Evolutionary conservation across 2,797 vertebrate genomes (phyloP), one percentile per base, ranked within the genome.

Genomic region (Epinephelus coioides): DNA sequence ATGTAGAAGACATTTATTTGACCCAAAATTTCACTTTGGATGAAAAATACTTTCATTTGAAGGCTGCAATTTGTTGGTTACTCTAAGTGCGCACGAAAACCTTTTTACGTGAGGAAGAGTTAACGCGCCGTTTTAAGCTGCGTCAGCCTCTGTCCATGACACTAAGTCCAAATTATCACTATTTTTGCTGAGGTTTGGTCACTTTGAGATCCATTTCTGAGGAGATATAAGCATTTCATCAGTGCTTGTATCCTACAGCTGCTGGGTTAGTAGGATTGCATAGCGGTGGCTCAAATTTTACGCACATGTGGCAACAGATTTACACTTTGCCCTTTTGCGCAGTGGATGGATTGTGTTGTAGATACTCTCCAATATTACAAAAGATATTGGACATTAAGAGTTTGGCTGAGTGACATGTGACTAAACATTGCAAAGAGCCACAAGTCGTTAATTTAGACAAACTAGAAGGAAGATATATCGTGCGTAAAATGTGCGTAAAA

Each of bases 401-500:
- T 14, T 71, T 60, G 1, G 1, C 5, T 12, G 49, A 51, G 23
- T 11, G 21, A 46, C 0, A 34, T 27, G 11, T 18, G 27, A 3
- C 57, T 38, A 0, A 6, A 69, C 0, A 3, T 21, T 25, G 14
- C n/a, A 25, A 18, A 9, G 19, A 69, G 23, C 6, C 46, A 54
- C 19, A 59, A 1, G 21, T n/a, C 34, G 2, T 78, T 12, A 34
- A 17, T 44, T 73, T 57, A 0, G 1, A 65, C 21, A 2, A 4
- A 18, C 6, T 9, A 18, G 4, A 15, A 1, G 7, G 19, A n/a
- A n/a, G 21, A 53, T 55, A 10, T 0, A 1, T 15, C 23, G 43
- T 77, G 86, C 81, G 73, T 85, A 86, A 90, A 82, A 73, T 25
- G 67, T 65, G 76, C 77, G 73, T 82, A 81, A 86, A 87, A 70